A percentile compares a stretch with the other conserved stretches of the same genome.
Conservation (phyloP, 2,888 invertebrate species). For the Euzetes globulus region DNA sequence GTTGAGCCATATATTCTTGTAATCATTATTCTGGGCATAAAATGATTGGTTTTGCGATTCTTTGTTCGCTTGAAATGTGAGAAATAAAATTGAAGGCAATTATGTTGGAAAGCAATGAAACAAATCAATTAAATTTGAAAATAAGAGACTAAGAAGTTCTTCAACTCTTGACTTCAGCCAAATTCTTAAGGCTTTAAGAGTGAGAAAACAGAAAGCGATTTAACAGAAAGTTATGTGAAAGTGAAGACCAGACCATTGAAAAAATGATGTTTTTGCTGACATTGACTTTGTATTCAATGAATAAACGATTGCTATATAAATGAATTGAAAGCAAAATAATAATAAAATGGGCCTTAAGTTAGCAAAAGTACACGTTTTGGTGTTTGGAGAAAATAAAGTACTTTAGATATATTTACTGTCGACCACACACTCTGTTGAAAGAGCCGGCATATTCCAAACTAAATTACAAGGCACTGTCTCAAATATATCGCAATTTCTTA, state of each 20-base stretch:
- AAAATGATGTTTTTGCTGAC: background rate
- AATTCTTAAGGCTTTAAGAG: background rate
- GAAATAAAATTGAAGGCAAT: background rate
- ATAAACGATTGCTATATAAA: background rate
- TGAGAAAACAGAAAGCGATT: background rate
- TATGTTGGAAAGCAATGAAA: background rate
- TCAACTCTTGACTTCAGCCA: no score
- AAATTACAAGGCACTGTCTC: slow-evolving; percentile 14
- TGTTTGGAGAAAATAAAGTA: background rate
- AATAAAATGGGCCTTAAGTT: slow-evolving; percentile 8
- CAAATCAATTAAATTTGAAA: slow-evolving; percentile 26
- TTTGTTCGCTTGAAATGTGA: background rate
- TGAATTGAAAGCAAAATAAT: slow-evolving; percentile 14
- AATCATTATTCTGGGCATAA: background rate
- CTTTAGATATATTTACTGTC: background rate
- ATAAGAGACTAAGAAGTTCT: slow-evolving; percentile 4
- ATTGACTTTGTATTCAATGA: background rate
- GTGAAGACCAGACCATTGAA: background rate
- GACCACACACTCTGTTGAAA: slow-evolving; percentile 24
- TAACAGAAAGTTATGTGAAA: background rate
- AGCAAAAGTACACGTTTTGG: background rate
- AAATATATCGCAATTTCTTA: background rate
- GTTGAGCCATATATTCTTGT: background rate
- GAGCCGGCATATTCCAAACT: slow-evolving; percentile 9
- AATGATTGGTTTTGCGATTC: background rate